These are phyloP conservation scores for Rhorus exstirpatorius DNA, from an alignment of 2,888 invertebrate genomes.

Conservation along the genomic window DNA sequence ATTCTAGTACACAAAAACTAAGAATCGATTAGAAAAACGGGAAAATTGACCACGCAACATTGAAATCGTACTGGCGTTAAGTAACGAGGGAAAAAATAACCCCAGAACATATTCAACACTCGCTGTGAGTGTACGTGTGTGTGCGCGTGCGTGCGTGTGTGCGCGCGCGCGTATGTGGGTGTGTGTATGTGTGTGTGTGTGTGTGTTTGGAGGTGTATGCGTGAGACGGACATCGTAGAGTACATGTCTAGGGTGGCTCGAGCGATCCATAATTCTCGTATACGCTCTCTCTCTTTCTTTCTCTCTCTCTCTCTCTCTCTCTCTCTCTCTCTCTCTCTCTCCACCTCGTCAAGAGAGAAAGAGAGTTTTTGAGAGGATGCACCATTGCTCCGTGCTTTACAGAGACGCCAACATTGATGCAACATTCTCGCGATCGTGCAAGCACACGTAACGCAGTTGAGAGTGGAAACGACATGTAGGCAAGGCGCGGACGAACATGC, in stretches of 20 bases:
- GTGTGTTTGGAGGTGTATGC: not conserved
- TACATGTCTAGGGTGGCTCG: slow-evolving; percentile 50
- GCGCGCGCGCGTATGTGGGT: too few species aligned
- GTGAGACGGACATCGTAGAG: slow-evolving; percentile 43
- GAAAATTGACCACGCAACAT: not conserved
- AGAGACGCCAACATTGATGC: slow-evolving; percentile 37
- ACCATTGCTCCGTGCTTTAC: slow-evolving; percentile 24
- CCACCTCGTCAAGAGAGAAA: slow-evolving; percentile 25
- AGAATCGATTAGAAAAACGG: not conserved
- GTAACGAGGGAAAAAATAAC: not conserved
- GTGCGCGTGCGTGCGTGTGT: not conserved
- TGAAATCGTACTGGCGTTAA: not conserved
- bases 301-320: slow-evolving; percentile 30
- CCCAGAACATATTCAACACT: not conserved
- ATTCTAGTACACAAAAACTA: slow-evolving; percentile 14
- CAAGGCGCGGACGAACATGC: not conserved
- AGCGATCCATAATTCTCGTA: slow-evolving; percentile 66
- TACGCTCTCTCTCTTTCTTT: slow-evolving; percentile 34
- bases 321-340: too few species aligned
- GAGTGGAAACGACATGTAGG: not conserved
- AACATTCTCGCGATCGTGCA: slow-evolving; percentile 20
- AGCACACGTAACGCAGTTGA: slow-evolving; percentile 30
- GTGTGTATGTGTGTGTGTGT: not conserved
- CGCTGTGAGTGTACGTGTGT: not conserved
- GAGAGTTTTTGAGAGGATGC: slow-evolving; percentile 51